Evolutionary conservation across 2,797 vertebrate genomes (phyloP), one percentile per base, ranked within the genome.

Genomic region (Urophycis tenuis): DNA sequence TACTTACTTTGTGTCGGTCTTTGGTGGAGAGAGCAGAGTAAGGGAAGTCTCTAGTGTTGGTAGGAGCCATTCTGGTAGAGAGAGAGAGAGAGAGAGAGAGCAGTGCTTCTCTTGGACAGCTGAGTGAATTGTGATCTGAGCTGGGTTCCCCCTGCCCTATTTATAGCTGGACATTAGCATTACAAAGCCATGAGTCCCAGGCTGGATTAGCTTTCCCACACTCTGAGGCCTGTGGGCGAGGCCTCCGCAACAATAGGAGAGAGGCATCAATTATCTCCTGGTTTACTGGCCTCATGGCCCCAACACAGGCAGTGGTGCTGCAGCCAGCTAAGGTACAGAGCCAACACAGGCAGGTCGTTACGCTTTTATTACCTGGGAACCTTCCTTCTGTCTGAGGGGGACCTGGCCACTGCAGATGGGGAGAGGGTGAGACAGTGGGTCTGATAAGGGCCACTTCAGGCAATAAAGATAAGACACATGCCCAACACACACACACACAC

Each of bases 131-230:
- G 85, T 86, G 88, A 78, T 78, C 75, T 76, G 76, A 80, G 70
- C 32, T 79, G 83, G 83, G 82, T 78, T 79, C 82, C n/a, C 75
- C 60, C 81, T 84, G 85, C 11, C 8, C 0, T 92, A 94, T 95
- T 95, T 95, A 95, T 93, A 86, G 86, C 72, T 34, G 78, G 32
- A 53, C 85, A 89, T 91, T 89, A 87, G 87, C 89, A 91, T 91
- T 81, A 91, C 88, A 91, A 88, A 90, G 87, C 81, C 82, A 0
- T 92, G 92, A 87, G 92, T 92, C 89, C 88, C 75, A 15, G 41
- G 89, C 85, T 86, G 71, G 73, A 75, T 81, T 79, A 84, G 82
- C 89, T 93, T 95, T 95, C 95, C 94, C 95, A 95, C 93, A 92
- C 87, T 94, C 90, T 0, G 14, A 79, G 89, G 89, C 94, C 95